phyloP scores from a whole-genome alignment of 2,888 invertebrate species.

The Volucella bombylans region DNA sequence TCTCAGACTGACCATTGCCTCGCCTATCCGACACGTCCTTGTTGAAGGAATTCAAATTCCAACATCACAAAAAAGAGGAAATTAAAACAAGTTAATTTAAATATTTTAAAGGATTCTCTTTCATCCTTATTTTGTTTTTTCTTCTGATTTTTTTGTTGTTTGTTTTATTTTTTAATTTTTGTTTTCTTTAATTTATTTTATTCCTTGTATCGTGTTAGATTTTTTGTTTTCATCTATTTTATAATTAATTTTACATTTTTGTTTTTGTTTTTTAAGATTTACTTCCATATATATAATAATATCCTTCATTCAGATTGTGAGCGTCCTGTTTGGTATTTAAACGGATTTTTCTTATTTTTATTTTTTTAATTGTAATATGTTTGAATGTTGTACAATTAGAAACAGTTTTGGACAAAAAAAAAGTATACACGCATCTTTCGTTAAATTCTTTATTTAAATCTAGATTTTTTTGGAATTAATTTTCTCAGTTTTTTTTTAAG shows the following conservation, averaged over 20 bases:
- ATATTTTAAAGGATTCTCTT: constrained; percentile 64
- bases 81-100: constrained; percentile 63
- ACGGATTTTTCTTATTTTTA: constrained; percentile 29
- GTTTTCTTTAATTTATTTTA: constrained; percentile 59
- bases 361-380: constrained; percentile 33
- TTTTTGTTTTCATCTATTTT: constrained; percentile 40
- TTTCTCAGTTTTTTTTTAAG: constrained; percentile 1
- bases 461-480: constrained; percentile 28
- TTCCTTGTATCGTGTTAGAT: constrained; percentile 66
- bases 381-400: constrained; percentile 63
- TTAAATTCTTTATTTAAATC: constrained; percentile 9
- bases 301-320: constrained; percentile 63
- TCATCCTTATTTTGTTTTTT: constrained; percentile 32
- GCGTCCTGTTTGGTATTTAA: constrained; percentile 53
- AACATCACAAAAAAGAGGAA: not conserved
- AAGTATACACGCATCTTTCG: constrained; percentile 48
- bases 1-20: not conserved
- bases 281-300: constrained; percentile 48
- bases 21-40: not conserved
- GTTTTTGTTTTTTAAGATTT: constrained; percentile 24
- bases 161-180: constrained; percentile 38
- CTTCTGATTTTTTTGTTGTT: constrained; percentile 27
- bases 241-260: constrained; percentile 56
- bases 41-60: constrained; percentile 2
- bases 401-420: constrained; percentile 47